Evolutionary conservation across 2,113 vertebrate genomes (phyloP).

Genomic region (cattle (Bos taurus)): DNA sequence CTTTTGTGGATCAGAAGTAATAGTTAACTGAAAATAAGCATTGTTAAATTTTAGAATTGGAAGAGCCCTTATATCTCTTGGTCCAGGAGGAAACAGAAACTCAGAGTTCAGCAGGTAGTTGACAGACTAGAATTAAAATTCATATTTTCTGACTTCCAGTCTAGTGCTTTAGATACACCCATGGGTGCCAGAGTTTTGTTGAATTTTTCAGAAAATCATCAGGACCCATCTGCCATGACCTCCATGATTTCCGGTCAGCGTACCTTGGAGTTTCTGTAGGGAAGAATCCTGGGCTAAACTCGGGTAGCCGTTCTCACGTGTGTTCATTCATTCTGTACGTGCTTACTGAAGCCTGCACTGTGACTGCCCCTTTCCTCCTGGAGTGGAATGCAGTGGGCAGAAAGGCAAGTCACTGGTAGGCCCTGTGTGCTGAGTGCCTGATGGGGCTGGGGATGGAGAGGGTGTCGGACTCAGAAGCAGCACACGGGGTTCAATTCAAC

Average conservation of each 20-base stretch:
- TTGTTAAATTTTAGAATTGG: background rate
- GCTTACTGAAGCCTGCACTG: background rate
- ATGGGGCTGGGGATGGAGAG: background rate
- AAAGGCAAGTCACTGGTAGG: background rate
- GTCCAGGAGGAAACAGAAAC: background rate
- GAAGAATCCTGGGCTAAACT: background rate
- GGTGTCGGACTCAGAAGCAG: background rate
- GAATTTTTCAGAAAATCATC: background rate
- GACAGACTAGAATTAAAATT: background rate
- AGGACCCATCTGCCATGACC: background rate
- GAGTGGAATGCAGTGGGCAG: background rate
- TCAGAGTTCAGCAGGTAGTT: background rate
- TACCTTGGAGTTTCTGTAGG: background rate
- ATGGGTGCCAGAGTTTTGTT: background rate
- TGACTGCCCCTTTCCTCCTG: background rate
- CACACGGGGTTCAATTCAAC: background rate
- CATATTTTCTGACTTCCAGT: background rate
- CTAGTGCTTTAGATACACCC: background rate
- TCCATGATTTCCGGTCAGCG: background rate
- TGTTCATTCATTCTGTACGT: background rate
- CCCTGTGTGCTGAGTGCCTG: fast-evolving
- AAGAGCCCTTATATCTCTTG: background rate
- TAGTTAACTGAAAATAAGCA: background rate
- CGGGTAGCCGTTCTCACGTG: background rate
- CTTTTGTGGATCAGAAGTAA: background rate